These are phyloP conservation scores for Allygus modestus DNA, from an alignment of 2,888 invertebrate species.

Conservation along the genomic window DNA sequence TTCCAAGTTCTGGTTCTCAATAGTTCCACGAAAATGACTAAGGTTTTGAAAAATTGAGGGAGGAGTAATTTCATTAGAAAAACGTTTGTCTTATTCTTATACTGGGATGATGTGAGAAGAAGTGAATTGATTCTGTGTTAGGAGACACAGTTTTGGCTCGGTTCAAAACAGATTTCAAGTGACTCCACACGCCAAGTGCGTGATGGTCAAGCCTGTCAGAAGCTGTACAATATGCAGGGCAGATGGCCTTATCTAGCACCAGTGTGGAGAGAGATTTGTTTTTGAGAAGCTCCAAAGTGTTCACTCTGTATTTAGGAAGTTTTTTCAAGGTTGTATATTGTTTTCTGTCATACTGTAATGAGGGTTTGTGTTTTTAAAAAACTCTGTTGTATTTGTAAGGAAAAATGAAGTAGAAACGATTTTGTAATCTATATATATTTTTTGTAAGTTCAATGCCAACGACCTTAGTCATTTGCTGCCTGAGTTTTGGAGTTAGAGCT, in stretches of 20 bases:
- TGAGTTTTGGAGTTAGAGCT: not conserved
- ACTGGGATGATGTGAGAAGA: not conserved
- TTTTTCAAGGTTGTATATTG: not conserved
- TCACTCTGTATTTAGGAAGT: not conserved
- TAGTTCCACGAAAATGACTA: conserved; percentile 8
- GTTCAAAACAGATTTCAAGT: not conserved
- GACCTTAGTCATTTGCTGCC: not conserved
- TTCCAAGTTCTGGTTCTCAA: conserved; percentile 39
- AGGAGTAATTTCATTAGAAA: not conserved
- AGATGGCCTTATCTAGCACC: not conserved
- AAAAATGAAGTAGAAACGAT: not conserved
- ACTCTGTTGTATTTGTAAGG: not conserved
- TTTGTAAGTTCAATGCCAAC: not conserved
- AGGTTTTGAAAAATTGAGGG: not conserved
- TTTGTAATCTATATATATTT: not conserved
- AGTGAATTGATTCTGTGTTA: not conserved
- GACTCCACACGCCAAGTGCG: conserved; percentile 6
- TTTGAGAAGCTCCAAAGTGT: not conserved
- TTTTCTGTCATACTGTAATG: not conserved
- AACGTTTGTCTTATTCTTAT: not conserved
- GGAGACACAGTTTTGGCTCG: not conserved
- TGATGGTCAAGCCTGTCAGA: conserved; percentile 20
- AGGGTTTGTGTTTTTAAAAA: not conserved
- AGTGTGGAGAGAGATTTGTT: conserved; percentile 13
- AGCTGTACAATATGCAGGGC: not conserved